These are phyloP conservation scores for Agrotis clavis DNA, from an alignment of 2,888 invertebrate genomes.

Conservation along the genomic window DNA sequence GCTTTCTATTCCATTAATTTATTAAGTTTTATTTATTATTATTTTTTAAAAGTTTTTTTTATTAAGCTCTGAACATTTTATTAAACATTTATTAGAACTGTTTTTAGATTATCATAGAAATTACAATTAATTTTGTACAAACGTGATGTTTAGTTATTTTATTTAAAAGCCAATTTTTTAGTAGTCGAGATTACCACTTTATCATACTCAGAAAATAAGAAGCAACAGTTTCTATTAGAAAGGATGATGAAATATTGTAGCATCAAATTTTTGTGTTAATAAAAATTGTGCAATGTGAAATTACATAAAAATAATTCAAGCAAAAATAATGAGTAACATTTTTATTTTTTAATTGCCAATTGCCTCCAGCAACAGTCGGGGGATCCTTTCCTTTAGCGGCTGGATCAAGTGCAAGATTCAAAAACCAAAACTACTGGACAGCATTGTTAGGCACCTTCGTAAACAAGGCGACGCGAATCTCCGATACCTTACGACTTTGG, in stretches of 20 bases:
- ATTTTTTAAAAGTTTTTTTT: not conserved
- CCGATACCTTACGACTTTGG: no score
- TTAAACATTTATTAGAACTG: no score
- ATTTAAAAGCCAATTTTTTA: not conserved
- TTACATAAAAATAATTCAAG: not conserved
- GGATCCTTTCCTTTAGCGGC: no score
- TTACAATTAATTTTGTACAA: not conserved
- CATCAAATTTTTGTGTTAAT: no score
- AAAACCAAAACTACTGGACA: no score
- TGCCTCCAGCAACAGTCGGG: no score
- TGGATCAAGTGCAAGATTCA: no score
- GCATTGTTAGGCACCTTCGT: no score
- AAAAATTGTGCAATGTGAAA: constrained; percentile 2
- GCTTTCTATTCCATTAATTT: not conserved
- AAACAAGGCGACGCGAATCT: no score
- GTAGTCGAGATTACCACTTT: not conserved
- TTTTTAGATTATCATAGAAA: no score
- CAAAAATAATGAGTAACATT: no score
- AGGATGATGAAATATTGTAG: constrained; percentile 1
- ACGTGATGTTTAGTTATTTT: not conserved
- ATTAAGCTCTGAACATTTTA: not conserved
- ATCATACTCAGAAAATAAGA: not conserved
- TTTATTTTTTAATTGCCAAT: no score
- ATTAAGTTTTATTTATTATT: not conserved
- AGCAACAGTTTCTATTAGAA: not conserved